Evolutionary conservation across 2,797 vertebrate genomes (phyloP).

Genomic region (Potorous gilbertii): DNA sequence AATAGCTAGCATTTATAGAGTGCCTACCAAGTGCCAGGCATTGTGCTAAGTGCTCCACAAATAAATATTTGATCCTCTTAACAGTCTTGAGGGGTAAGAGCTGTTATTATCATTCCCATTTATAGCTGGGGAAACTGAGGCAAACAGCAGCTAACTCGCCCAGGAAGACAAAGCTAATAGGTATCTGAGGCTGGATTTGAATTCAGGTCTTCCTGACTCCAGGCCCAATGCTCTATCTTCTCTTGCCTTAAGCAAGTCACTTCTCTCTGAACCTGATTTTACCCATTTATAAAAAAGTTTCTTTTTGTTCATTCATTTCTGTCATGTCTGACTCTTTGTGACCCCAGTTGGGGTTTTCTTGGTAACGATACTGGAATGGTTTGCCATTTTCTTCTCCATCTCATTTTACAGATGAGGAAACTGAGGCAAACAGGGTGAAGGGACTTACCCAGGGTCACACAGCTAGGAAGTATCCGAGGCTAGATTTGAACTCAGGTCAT

Average conservation of each 20-base stretch:
- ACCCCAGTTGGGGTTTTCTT: no score
- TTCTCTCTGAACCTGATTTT: no score
- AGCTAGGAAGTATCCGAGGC: not conserved
- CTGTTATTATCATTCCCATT: not conserved
- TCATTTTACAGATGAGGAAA: not conserved
- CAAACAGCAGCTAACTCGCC: not conserved
- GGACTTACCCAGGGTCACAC: not conserved
- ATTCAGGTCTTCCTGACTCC: not conserved
- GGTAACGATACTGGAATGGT: no score
- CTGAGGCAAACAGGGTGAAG: not conserved
- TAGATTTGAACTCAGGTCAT: not conserved
- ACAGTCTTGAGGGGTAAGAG: not conserved
- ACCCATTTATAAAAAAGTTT: no score
- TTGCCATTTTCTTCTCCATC: no score
- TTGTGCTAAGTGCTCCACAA: not conserved
- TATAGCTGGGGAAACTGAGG: not conserved
- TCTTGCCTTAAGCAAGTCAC: no score
- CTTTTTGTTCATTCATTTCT: no score
- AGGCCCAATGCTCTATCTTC: no score
- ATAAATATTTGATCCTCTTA: not conserved
- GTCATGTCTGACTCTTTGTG: no score
- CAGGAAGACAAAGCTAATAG: not conserved
- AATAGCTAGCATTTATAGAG: no score
- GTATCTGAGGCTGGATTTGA: not conserved
- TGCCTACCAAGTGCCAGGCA: no score